Conservation (phyloP, 2,113 vertebrate genomes). For the Brachionichthys hirsutus region DNA sequence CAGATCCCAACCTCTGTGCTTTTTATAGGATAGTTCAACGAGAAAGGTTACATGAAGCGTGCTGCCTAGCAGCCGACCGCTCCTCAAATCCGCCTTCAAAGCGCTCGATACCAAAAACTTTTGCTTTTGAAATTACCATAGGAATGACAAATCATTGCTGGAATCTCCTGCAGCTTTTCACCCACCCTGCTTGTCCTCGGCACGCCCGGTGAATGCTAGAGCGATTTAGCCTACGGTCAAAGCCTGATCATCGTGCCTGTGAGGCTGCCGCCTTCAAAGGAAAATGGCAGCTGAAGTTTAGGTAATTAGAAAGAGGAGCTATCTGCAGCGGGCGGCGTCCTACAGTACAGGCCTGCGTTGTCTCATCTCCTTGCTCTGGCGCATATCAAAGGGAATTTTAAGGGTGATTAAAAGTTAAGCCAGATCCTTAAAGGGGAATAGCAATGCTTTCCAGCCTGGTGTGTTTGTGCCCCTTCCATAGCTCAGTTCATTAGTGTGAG, state of each 20-base stretch:
- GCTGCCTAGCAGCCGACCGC: conserved; percentile 16
- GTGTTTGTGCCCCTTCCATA: conserved; percentile 1
- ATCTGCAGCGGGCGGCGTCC: conserved; percentile 56
- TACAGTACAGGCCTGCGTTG: conserved; percentile 30
- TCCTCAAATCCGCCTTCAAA: conserved; percentile 46
- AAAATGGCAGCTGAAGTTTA: conserved; percentile 61
- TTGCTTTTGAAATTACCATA: conserved; percentile 50
- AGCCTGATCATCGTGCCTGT: conserved; percentile 56
- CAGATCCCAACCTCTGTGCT: too few relatives aligned
- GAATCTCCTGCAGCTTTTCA: conserved; percentile 56
- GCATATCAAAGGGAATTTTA: conserved; percentile 70
- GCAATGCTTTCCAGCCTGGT: conserved; percentile 15
- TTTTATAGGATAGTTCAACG: too few relatives aligned
- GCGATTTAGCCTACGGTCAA: conserved; percentile 54
- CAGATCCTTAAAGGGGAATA: conserved; percentile 50
- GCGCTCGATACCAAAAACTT: conserved; percentile 43
- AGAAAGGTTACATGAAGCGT: conserved; percentile 14
- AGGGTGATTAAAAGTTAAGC: conserved; percentile 72
- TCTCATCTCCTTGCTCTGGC: conserved; percentile 55
- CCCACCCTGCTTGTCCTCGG: conserved; percentile 28
- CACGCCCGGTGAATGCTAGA: conserved; percentile 47
- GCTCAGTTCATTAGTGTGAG: conserved; percentile 15
- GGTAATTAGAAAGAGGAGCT: conserved; percentile 68
- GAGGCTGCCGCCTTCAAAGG: conserved; percentile 65
- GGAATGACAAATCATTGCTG: conserved; percentile 58